Evolutionary conservation across 2,113 vertebrate species (phyloP), one percentile per base, ranked within the genome.

Genomic region (Glaucidium brasilianum): DNA sequence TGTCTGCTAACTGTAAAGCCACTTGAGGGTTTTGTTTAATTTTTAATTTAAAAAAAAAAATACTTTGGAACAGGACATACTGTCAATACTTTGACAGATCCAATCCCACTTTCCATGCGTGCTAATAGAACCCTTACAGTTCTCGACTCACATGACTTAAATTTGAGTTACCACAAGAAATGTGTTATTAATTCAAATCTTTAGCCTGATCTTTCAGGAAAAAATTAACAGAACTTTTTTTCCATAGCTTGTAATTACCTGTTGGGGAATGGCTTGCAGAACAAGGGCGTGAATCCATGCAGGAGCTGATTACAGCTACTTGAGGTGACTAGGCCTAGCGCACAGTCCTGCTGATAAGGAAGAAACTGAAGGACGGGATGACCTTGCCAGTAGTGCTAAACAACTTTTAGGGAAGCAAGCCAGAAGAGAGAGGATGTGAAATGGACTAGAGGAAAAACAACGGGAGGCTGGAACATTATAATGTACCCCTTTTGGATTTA

Each of bases 21-120:
- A 94, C 95, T 95, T 58, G 76, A 97, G 90, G 94, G 87, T 91
- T 97, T 96, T 95, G 94, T 88, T 97, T 95, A 93, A 97, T 98
- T 98, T 97, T 96, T 94, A 84, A 80, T 95, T 96, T 68, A 68
- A 88, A 95, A 98, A 87, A 77, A 75, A 63, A 56, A 59, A 49
- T 17, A 20, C 62, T 92, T 90, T 14, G 29, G 82, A 94, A 72
- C 21, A 32, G 94, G 95, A 81, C 79, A 75, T 13, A 52, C 59
- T 95, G 92, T 97, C 66, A 96, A 75, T 85, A 64, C 56, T 95
- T 96, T 77, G 34, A 86, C 90, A 96, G 95, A 71, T 92, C 68
- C 94, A 86, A 45, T 79, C 91, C 92, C 81, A 43, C 55, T 89
- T 95, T 94, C 96, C 83, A 9, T 79, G 34, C 63, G 82, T 45